Conservation (phyloP, 2,113 vertebrate species). For the Arvicanthis niloticus region DNA sequence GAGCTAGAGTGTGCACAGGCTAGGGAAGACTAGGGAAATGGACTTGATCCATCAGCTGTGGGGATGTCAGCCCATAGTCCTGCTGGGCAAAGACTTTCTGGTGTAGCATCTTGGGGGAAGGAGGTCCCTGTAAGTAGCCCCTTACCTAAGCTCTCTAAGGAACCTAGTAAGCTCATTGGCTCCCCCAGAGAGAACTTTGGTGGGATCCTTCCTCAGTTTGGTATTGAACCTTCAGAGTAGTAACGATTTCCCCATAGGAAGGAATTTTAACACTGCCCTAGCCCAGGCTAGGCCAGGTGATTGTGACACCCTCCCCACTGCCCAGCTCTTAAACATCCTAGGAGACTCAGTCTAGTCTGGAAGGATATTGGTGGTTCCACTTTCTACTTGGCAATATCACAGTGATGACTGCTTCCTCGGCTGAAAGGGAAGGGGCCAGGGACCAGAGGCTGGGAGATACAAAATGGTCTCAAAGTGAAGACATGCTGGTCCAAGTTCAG, state of each 20-base stretch:
- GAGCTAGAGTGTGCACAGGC: background rate
- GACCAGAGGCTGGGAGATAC: background rate
- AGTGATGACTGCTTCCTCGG: background rate
- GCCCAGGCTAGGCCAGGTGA: background rate
- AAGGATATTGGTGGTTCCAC: too few relatives aligned
- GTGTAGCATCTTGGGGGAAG: background rate
- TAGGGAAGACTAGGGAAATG: background rate
- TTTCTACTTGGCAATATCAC: accelerated
- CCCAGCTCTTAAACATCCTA: background rate
- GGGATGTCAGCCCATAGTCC: background rate
- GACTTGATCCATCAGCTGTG: background rate
- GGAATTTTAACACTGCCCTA: background rate
- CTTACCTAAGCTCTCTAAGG: background rate
- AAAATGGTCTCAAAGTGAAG: background rate
- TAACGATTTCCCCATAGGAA: background rate
- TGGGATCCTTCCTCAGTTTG: background rate
- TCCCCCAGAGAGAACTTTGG: background rate
- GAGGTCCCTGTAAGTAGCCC: background rate
- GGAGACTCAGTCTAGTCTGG: background rate
- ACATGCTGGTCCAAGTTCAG: background rate
- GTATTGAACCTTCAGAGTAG: background rate
- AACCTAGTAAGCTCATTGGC: background rate
- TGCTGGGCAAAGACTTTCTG: background rate
- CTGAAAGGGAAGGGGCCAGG: background rate
- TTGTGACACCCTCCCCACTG: background rate